Base-by-base conservation (phyloP, 2,797 vertebrate genomes). In the Hafferia zeledoni region DNA sequence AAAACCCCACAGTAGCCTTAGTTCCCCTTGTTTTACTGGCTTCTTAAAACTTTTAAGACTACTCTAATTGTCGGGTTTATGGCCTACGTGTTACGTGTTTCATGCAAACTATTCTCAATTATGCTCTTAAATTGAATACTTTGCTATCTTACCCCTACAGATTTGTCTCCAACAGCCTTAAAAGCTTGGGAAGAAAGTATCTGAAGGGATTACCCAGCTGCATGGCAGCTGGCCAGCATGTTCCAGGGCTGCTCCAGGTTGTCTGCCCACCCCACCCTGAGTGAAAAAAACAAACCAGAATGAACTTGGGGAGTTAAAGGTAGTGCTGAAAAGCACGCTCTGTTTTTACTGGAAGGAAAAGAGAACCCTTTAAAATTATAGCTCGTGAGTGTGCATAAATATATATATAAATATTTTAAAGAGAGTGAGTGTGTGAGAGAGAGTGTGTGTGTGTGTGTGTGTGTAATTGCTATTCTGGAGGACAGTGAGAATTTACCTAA, bases 181-280 rank as follows among this genome's bases (percentile, higher is more conserved):
- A 93, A 93, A 96, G 90, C 89, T 88, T 17, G 13, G 37, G 78
- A 84, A 75, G 94, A 94, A 93, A 83, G 67, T 28, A 83, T 95
- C 92, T 95, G 80, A 70, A 80, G 76, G 93, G 94, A 74, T 94
- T 92, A 96, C 67, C 95, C 97, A 98, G 96, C 94, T 97, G 93
- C 85, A 71, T 94, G 97, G 97, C 96, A 60, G 47, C 4, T 1
- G 2, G 95, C 93, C 97, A 97, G 77, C 3, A 5, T 79, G 89
- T 96, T 96, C 80, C 83, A 93, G 72, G 71, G 37, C 71, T 83
- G 80, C 67, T 91, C 57, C 89, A 94, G 87, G 37, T 95, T 90
- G 52, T 46, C 91, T 22, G 28, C 41, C 72, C 7, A 61, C 86
- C 93, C 86, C 92, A 74, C 92, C 97, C 88, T 31, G 75, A 74